Percentiles rank a stretch among this genome's conserved stretches.
Conservation (phyloP, 2,797 vertebrate genomes). For the Cynopterus sphinx region DNA sequence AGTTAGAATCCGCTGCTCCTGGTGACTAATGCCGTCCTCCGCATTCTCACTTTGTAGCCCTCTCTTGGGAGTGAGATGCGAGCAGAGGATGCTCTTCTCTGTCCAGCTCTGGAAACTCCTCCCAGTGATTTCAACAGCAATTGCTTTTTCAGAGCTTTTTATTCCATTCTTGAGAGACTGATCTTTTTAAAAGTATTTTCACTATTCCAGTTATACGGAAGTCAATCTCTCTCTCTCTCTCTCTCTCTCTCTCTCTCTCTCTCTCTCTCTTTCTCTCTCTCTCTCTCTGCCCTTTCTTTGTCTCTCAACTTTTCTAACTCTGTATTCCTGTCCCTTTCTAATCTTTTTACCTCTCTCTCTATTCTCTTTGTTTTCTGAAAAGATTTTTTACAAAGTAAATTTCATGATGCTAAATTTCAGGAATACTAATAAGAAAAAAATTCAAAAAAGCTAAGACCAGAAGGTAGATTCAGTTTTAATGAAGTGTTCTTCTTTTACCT, state of each 20-base stretch:
- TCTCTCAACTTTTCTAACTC: neutral
- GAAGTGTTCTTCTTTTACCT: constrained; percentile 77
- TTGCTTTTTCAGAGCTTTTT: neutral
- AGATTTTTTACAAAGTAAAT: constrained; percentile 43
- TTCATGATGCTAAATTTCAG: constrained; percentile 46
- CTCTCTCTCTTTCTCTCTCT: neutral
- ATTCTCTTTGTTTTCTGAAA: constrained; percentile 36
- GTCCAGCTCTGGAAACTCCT: neutral
- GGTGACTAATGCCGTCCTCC: neutral
- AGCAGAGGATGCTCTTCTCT: neutral
- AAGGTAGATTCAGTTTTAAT: constrained; percentile 82
- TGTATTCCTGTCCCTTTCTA: neutral
- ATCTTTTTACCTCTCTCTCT: neutral
- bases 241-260: neutral
- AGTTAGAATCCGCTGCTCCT: neutral
- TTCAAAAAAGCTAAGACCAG: constrained; percentile 65
- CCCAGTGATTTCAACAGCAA: neutral
- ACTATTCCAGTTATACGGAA: neutral
- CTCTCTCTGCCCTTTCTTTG: neutral
- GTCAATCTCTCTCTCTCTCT: neutral
- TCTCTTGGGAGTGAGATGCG: neutral
- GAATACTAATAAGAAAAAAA: constrained; percentile 23
- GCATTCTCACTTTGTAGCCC: no score
- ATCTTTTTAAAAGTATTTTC: neutral
- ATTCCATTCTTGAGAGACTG: neutral